These are phyloP conservation scores for Suillia variegata DNA, from an alignment of 2,888 invertebrate species.

Conservation along the genomic window DNA sequence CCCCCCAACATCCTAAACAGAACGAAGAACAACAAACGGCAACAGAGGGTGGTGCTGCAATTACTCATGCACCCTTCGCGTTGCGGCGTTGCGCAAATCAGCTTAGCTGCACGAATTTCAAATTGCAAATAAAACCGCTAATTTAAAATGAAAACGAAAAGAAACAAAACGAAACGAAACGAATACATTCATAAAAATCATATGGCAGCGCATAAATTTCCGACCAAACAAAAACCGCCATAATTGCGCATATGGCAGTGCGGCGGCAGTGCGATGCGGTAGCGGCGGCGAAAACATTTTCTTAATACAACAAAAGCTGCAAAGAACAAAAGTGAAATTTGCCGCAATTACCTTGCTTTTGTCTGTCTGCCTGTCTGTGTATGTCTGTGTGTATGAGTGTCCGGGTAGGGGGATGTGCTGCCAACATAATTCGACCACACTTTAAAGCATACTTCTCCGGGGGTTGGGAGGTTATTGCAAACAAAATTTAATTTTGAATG, in stretches of 20 bases:
- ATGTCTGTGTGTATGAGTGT: too few relatives aligned
- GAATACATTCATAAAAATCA: not conserved
- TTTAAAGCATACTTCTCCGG: conserved; percentile 27
- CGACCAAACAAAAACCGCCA: conserved; percentile 17
- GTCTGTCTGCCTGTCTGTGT: not conserved
- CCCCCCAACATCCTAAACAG: conserved; percentile 17
- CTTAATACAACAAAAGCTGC: conserved; percentile 21
- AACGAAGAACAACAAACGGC: not conserved
- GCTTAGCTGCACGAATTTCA: conserved; percentile 25
- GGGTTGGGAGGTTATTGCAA: not conserved
- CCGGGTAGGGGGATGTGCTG: too few relatives aligned
- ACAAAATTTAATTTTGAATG: not conserved
- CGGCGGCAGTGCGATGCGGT: too few relatives aligned
- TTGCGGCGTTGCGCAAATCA: too few relatives aligned
- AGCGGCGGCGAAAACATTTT: not conserved
- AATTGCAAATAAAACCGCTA: conserved; percentile 52
- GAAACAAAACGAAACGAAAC: too few relatives aligned
- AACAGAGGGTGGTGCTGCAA: conserved; percentile 18
- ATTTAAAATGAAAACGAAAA: too few relatives aligned
- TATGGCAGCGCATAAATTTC: conserved; percentile 1
- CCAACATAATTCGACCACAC: conserved; percentile 46
- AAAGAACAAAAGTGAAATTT: conserved; percentile 45
- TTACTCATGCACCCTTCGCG: conserved; percentile 14
- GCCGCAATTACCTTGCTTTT: conserved; percentile 43
- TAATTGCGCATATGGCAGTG: conserved; percentile 33